A percentile compares a stretch with the other conserved stretches of the same genome.
Conservation (phyloP, 2,888 invertebrate species). For the Lymantria monacha region DNA sequence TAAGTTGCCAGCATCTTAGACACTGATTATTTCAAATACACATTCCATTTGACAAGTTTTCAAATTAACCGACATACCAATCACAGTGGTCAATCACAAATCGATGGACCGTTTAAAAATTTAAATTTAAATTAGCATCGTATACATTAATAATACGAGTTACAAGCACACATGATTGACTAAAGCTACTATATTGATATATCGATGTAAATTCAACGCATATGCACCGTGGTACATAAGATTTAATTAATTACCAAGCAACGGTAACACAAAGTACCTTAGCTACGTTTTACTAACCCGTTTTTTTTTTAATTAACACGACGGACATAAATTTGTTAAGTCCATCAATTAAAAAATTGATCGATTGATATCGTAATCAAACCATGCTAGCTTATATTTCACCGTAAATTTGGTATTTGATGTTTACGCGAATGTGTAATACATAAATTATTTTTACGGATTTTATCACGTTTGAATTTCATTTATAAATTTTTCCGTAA, state of each 20-base stretch:
- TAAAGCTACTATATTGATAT: constrained; percentile 5
- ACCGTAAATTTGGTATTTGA: too few species aligned
- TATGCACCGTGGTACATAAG: constrained; percentile 4
- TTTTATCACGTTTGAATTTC: too few species aligned
- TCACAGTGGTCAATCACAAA: constrained; percentile 1
- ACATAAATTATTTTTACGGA: too few species aligned
- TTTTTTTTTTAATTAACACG: constrained; percentile 9
- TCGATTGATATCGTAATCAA: background rate
- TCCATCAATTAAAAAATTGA: background rate
- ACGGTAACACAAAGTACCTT: constrained; percentile 1
- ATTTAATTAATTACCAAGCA: constrained; percentile 7
- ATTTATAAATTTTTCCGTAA: too few species aligned
- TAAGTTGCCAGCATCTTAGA: background rate
- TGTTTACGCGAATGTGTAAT: too few species aligned
- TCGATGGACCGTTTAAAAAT: background rate
- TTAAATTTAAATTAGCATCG: constrained; percentile 7
- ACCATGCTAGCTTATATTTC: too few species aligned
- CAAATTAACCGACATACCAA: background rate
- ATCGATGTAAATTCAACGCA: background rate
- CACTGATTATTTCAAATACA: background rate
- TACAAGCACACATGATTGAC: constrained; percentile 3
- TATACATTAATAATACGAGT: constrained; percentile 1
- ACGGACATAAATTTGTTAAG: constrained; percentile 3
- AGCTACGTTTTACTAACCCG: constrained; percentile 3
- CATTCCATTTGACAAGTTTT: constrained; percentile 1